These are phyloP conservation scores for Chromoteleia sp. DNA, from an alignment of 2,888 invertebrate species.

Conservation along the genomic window DNA sequence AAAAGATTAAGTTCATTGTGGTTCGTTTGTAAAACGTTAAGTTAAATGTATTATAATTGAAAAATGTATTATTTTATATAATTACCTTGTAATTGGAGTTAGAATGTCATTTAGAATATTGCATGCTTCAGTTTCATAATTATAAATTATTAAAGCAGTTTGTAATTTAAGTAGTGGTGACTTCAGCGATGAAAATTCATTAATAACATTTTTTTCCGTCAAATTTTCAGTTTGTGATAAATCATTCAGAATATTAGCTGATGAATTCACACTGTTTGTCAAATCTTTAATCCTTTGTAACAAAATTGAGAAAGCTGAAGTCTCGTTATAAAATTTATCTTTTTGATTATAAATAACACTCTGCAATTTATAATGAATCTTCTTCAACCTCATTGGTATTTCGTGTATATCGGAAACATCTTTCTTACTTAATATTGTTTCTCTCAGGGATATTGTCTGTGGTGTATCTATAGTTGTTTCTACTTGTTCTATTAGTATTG, in stretches of 20 bases:
- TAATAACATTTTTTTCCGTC: slow-evolving; percentile 71
- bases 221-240: slow-evolving; percentile 66
- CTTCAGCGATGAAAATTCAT: slow-evolving; percentile 76
- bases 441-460: slow-evolving; percentile 33
- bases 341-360: slow-evolving; percentile 75
- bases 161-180: slow-evolving; percentile 77
- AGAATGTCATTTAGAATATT: slow-evolving; percentile 75
- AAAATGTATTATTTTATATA: no score
- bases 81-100: slow-evolving; percentile 74
- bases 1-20: no score
- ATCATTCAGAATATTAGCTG: slow-evolving; percentile 77
- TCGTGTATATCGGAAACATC: slow-evolving; percentile 68
- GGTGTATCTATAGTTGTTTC: slow-evolving; percentile 41
- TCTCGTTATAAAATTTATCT: slow-evolving; percentile 30
- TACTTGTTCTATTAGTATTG: slow-evolving; percentile 68
- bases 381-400: slow-evolving; percentile 75
- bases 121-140: slow-evolving; percentile 74
- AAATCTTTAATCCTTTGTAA: slow-evolving; percentile 75
- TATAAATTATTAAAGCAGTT: slow-evolving; percentile 75
- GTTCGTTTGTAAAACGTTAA: no score
- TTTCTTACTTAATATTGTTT: slow-evolving; percentile 52
- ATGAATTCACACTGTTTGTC: slow-evolving; percentile 75
- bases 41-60: no score
- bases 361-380: slow-evolving; percentile 78
- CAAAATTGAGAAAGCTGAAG: slow-evolving; percentile 67